A percentile compares a stretch with the other conserved stretches of the same genome.
Conservation (phyloP, 92 coral and sea anemone species). For the Epizoanthus rinbou region DNA sequence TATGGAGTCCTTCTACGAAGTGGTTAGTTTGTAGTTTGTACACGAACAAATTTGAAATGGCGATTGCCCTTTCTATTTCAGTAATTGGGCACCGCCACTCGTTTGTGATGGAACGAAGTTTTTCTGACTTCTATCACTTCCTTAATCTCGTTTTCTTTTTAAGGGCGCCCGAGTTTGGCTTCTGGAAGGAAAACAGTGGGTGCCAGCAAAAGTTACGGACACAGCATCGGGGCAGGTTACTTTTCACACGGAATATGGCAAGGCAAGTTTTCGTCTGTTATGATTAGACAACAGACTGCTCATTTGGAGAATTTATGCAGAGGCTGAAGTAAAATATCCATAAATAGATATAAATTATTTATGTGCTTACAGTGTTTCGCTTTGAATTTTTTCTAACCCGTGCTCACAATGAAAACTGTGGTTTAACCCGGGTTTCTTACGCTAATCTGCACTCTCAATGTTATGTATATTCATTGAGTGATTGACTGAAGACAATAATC, state of each 20-base stretch:
- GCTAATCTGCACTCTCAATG: not conserved
- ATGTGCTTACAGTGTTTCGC: not conserved
- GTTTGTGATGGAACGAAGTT: constrained; percentile 41
- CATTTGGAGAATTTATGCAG: constrained; percentile 2
- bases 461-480: not conserved
- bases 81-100: constrained; percentile 32
- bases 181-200: constrained; percentile 96
- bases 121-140: constrained; percentile 7
- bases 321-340: not conserved
- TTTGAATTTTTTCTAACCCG: not conserved
- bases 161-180: constrained; percentile 99
- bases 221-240: constrained; percentile 82
- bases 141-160: constrained; percentile 21
- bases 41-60: constrained; percentile 11
- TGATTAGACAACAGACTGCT: not conserved
- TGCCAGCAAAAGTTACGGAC: constrained; percentile 85
- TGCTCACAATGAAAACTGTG: not conserved
- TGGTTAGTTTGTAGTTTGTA: constrained; percentile 61
- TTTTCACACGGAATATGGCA: constrained; percentile 92
- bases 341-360: not conserved
- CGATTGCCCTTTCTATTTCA: not conserved
- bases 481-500: not conserved
- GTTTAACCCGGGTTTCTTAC: not conserved
- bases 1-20: constrained; percentile 92
- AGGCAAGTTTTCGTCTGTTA: constrained; percentile 57